A percentile compares a stretch with the other conserved stretches of the same genome.
phyloP scores from a whole-genome alignment of 2,888 invertebrate genomes.

The Sphaerophoria rueppellii region DNA sequence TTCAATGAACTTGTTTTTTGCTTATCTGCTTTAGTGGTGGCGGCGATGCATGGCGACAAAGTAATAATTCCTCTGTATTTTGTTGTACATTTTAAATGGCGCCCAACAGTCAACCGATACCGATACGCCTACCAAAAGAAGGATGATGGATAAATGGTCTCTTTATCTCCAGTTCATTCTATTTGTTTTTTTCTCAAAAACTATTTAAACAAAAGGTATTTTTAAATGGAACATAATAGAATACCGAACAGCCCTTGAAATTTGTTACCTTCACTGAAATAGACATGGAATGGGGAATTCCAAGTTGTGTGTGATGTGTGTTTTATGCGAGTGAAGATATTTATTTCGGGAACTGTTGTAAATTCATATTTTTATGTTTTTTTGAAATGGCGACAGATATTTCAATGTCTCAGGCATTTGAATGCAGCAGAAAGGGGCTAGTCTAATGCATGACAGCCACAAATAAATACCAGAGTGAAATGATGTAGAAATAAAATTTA shows the following conservation, averaged over 20 bases:
- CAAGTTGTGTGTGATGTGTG: not conserved
- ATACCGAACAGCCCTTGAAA: conserved; percentile 62
- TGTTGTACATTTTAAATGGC: not conserved
- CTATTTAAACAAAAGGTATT: conserved; percentile 8
- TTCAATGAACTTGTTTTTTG: conserved; percentile 22
- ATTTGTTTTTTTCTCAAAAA: not conserved
- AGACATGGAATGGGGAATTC: conserved; percentile 18
- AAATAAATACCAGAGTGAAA: conserved; percentile 52
- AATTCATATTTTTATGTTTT: not conserved
- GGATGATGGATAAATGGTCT: conserved; percentile 31
- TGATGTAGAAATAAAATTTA: conserved; percentile 60
- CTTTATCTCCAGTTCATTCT: not conserved
- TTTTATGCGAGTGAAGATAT: conserved; percentile 10
- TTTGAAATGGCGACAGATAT: conserved; percentile 67
- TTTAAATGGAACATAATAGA: conserved; percentile 9
- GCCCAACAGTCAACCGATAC: conserved; percentile 24
- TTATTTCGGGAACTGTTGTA: conserved; percentile 40
- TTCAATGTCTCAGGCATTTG: conserved; percentile 52
- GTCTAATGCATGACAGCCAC: conserved; percentile 50
- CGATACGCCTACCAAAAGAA: conserved; percentile 39
- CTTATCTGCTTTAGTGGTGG: not conserved
- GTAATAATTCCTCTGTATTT: not conserved
- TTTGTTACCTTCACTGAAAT: conserved; percentile 36
- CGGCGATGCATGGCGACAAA: not conserved
- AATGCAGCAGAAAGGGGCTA: conserved; percentile 51